Evolutionary conservation across 92 coral and sea anemone species (phyloP).

Genomic region (Nematostella vectensis): DNA sequence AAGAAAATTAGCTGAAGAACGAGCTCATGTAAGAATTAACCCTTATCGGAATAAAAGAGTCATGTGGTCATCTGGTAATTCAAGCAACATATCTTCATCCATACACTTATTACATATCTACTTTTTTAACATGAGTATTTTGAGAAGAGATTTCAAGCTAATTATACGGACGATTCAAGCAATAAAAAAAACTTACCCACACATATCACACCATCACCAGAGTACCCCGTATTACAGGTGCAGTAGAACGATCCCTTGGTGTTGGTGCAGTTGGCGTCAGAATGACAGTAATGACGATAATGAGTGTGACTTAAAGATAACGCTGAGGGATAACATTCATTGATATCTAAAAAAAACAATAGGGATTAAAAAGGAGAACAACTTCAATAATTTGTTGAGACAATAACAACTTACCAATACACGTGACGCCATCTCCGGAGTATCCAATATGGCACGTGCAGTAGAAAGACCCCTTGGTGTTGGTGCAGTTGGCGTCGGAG

Average conservation of each 20-base stretch:
- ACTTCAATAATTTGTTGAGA: no score
- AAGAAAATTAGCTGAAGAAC: no score
- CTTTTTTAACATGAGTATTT: no score
- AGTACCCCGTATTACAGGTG: conserved; percentile 73
- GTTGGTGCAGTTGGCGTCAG: conserved; percentile 55
- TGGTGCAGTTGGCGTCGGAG: conserved; percentile 52
- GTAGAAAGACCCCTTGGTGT: conserved; percentile 74
- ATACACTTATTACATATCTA: no score
- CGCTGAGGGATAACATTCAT: conserved; percentile 38
- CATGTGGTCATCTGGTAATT: no score
- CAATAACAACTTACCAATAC: conserved; percentile 19
- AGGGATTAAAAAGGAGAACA: no score
- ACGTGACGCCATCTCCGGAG: conserved; percentile 70
- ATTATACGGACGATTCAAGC: no score
- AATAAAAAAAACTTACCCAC: conserved; percentile 53
- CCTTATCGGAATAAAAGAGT: no score
- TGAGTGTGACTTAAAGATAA: conserved; percentile 9
- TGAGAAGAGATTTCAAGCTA: no score
- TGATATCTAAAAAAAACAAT: conserved; percentile 24
- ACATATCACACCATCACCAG: conserved; percentile 74
- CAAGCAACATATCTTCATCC: no score
- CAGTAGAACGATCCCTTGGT: conserved; percentile 80
- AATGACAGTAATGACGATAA: conserved; percentile 7
- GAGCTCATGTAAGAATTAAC: no score
- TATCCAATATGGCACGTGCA: conserved; percentile 66